Base-by-base conservation (phyloP, 2,888 invertebrate genomes). In the Phasia obesa region DNA sequence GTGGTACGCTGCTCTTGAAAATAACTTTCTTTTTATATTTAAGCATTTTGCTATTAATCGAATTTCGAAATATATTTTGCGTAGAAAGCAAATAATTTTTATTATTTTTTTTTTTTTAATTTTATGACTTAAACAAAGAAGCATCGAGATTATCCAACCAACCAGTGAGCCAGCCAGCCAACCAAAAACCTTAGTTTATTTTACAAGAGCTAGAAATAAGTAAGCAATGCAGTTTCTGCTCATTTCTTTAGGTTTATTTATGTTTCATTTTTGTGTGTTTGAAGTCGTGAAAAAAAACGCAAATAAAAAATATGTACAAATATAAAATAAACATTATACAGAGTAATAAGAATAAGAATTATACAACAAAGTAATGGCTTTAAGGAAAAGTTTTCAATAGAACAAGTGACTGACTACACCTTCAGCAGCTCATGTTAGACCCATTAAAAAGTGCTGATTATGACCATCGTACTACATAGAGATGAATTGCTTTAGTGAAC, bases 321-420 rank as follows among this genome's bases (percentile, higher is more conserved):
- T 86, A 84, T 85, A 85, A 85, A 84, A 85, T 85, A 80, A 84
- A 85, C 85, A 86, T 86, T 86, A 87, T 84, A 79, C 70, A 38
- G 84, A 71, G 84, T 86, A 85, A 85, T 85, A 86, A 87, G 83
- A 80, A 84, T 85, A 85, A 84, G 84, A 85, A 84, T 55, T 76
- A 70, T 67, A 83, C 83, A 79, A 80, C 71, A 83, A 83, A 76
- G 83, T 83, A 79, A 83, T 79, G 71, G 67, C 70, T 79, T 70
- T 21, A 65, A 70, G 78, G 53, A 75, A 75, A 78, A 79, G 59
- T 82, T 75, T 59, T 65, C 55, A 51, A 44, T 31, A 17, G 17
- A 38, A 49, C 38, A 44, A 51, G 47, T 55, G 27, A 44, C 64
- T 47, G 11, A 27, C 69, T 60, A 59, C 55, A 74, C 73, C 79